Evolutionary conservation across 2,797 vertebrate genomes (phyloP).

Genomic region (Lithobates sylvaticus): DNA sequence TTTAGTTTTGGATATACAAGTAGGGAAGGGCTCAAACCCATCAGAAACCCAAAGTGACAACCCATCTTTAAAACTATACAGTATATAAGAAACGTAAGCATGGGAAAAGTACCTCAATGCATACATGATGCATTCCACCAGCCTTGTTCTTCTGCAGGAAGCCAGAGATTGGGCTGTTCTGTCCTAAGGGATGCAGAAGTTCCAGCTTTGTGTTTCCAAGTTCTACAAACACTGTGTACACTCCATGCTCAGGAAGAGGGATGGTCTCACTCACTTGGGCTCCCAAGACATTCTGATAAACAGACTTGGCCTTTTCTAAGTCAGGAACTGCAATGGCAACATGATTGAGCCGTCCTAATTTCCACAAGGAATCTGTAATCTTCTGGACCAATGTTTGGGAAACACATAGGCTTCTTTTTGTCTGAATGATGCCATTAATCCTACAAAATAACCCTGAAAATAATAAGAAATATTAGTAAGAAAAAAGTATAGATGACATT

Average conservation of each 20-base stretch:
- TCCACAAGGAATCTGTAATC: slow-evolving; percentile 81
- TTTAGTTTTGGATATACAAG: background rate
- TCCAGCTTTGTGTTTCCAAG: slow-evolving; percentile 96
- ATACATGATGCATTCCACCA: slow-evolving; percentile 97
- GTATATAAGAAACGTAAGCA: background rate
- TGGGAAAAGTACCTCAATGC: slow-evolving; percentile 87
- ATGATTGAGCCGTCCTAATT: slow-evolving; percentile 91
- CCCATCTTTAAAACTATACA: background rate
- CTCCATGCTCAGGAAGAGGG: slow-evolving; percentile 90
- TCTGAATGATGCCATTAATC: slow-evolving; percentile 53
- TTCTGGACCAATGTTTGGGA: slow-evolving; percentile 68
- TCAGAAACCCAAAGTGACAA: background rate
- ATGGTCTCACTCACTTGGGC: slow-evolving; percentile 86
- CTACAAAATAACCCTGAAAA: slow-evolving; percentile 76
- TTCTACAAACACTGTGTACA: slow-evolving; percentile 93
- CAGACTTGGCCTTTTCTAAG: slow-evolving; percentile 84
- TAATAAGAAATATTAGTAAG: background rate
- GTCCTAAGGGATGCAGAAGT: slow-evolving; percentile 91
- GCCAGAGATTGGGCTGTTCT: slow-evolving; percentile 88
- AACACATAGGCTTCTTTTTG: slow-evolving; percentile 67
- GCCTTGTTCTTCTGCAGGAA: slow-evolving; percentile 93
- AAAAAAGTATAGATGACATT: slow-evolving; percentile 35
- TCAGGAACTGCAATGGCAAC: slow-evolving; percentile 93
- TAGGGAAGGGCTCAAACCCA: no score
- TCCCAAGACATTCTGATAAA: slow-evolving; percentile 90